Conservation (phyloP, 1,140 invertebrate species). For the Pentalonia nigronervosa region DNA sequence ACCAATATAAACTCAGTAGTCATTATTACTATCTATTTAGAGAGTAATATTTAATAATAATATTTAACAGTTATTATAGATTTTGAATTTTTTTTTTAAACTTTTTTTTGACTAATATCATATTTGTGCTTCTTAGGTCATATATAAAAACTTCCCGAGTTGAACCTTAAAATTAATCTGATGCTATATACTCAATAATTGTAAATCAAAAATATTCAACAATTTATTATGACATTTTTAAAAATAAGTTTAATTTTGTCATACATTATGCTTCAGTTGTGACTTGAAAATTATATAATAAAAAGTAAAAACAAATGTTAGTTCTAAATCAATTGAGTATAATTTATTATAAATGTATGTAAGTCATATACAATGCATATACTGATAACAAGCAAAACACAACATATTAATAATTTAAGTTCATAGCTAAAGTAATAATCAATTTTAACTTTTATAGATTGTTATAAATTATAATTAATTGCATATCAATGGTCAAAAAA, state of each 20-base stretch:
- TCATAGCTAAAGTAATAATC: background rate
- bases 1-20: too few species aligned
- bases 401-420: background rate
- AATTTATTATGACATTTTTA: background rate
- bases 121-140: too few species aligned
- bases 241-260: background rate
- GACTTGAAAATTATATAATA: background rate
- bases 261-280: background rate
- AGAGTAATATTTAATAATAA: too few species aligned
- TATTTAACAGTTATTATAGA: too few species aligned
- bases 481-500: background rate
- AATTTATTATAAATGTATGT: conserved; percentile 5
- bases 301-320: background rate
- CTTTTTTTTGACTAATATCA: too few species aligned
- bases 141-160: background rate
- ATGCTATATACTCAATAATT: background rate
- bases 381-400: background rate
- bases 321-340: background rate
- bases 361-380: conserved; percentile 22
- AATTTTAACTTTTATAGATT: background rate
- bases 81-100: too few species aligned
- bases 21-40: too few species aligned
- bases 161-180: background rate
- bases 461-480: background rate
- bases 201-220: background rate